A percentile compares a stretch with the other conserved stretches of the same genome.
phyloP scores from a whole-genome alignment of 2,113 vertebrate species.

The Melanerpes formicivorus region DNA sequence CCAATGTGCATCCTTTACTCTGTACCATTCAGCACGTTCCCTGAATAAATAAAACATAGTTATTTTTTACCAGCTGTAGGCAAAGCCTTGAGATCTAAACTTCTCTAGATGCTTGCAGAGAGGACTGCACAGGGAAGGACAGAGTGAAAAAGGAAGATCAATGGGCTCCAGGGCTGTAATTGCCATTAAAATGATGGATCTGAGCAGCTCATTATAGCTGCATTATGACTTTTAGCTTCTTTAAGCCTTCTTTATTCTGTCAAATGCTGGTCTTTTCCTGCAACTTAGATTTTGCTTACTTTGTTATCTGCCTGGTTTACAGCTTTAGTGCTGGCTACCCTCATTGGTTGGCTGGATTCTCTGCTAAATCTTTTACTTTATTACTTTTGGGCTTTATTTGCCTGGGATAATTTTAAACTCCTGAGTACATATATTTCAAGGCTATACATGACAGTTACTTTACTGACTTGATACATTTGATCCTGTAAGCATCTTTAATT shows the following conservation, averaged over 20 bases:
- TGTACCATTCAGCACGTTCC: not conserved
- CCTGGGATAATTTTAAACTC: slow-evolving; percentile 19
- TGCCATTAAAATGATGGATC: not conserved
- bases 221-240: slow-evolving; percentile 7
- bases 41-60: not conserved
- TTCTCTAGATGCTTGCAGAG: not conserved
- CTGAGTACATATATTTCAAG: slow-evolving; percentile 26
- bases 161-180: not conserved
- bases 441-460: not conserved
- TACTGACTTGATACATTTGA: slow-evolving; percentile 24
- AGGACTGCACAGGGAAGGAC: not conserved
- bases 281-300: slow-evolving; percentile 14
- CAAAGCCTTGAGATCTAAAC: not conserved
- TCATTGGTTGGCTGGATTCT: not conserved
- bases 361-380: slow-evolving; percentile 24
- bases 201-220: not conserved
- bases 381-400: slow-evolving; percentile 43
- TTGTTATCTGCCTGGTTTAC: not conserved
- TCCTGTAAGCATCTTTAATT: slow-evolving; percentile 42
- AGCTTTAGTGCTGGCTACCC: not conserved
- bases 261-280: not conserved
- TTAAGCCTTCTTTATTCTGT: slow-evolving; percentile 26
- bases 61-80: not conserved
- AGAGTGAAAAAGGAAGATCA: not conserved
- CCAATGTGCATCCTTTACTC: not conserved